Evolutionary conservation across 2,113 vertebrate species (phyloP), one percentile per base, ranked within the genome.

Genomic region (Etheostoma spectabile): DNA sequence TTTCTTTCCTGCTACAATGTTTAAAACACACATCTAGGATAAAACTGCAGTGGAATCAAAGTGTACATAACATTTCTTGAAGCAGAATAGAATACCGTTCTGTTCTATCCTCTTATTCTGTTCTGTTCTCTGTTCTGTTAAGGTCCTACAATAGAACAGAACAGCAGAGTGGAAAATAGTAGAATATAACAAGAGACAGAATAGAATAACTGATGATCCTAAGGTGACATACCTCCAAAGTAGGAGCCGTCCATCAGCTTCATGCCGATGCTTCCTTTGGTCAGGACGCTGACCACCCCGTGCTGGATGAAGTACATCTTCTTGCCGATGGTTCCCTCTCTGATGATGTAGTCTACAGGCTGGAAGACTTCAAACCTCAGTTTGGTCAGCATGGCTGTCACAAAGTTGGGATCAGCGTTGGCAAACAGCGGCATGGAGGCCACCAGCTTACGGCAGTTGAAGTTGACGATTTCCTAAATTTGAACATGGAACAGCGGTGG

Each of bases 261-360:
- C 96, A 98, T 97, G 90, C 96, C 96, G 8, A 96, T 96, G 89
- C 82, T 97, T 61, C 96, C 97, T 89, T 98, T 98, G 79, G 97
- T 97, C 65, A 97, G 95, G 64, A 98, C 93, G 16, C 95, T 97
- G 88, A 97, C 95, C 73, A 97, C 96, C 0, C 97, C 97, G 0
- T 97, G 98, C 90, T 99, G 98, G 93, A 99, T 99, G 94, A 99
- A 99, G 89, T 97, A 99, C 98, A 99, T 99, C 96, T 99, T 99
- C 94, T 98, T 99, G 87, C 98, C 98, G 0, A 99, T 96, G 80
- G 98, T 99, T 19, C 98, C 98, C 88, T 99, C 98, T 0, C 98
- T 96, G 90, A 99, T 95, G 79, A 99, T 98, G 91, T 97, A 99
- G 82, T 99, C 98, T 0, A 92, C 95, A 0, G 98, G 98, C 94